Conservation (phyloP, 2,113 vertebrate species). For the Arizona elegans region DNA sequence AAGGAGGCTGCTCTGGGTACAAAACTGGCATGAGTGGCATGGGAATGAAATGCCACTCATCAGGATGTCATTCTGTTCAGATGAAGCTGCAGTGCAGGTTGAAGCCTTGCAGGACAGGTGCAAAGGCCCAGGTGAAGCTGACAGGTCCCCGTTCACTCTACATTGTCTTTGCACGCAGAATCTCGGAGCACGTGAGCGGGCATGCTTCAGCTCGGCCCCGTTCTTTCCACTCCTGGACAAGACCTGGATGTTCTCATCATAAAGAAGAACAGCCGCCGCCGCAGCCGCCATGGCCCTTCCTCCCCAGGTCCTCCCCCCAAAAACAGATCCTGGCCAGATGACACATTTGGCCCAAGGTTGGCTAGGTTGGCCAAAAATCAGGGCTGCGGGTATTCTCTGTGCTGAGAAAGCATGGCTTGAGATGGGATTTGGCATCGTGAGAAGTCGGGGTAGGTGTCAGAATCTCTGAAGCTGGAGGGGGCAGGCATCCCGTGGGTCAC, state of each 20-base stretch:
- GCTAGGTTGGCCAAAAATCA: neutral
- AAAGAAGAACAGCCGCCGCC: accelerated
- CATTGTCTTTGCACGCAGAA: neutral
- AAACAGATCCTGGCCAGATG: neutral
- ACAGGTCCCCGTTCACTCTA: conserved; percentile 23
- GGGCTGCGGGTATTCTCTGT: neutral
- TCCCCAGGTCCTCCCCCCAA: neutral
- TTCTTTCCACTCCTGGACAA: neutral
- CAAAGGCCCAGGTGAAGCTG: neutral
- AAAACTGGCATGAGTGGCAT: neutral
- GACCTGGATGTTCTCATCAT: neutral
- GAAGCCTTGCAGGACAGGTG: neutral
- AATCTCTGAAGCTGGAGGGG: neutral
- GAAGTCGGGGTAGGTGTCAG: neutral
- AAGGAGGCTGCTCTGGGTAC: neutral
- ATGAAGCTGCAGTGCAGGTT: neutral
- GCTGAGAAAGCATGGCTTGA: too few species aligned
- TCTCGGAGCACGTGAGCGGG: neutral
- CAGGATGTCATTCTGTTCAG: neutral
- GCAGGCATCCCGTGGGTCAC: neutral
- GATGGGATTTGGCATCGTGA: neutral
- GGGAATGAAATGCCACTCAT: neutral
- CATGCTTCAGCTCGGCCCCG: neutral
- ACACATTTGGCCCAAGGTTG: neutral
- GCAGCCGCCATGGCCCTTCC: neutral